Conservation (phyloP, 2,797 vertebrate species). For the Dryobates pubescens region DNA sequence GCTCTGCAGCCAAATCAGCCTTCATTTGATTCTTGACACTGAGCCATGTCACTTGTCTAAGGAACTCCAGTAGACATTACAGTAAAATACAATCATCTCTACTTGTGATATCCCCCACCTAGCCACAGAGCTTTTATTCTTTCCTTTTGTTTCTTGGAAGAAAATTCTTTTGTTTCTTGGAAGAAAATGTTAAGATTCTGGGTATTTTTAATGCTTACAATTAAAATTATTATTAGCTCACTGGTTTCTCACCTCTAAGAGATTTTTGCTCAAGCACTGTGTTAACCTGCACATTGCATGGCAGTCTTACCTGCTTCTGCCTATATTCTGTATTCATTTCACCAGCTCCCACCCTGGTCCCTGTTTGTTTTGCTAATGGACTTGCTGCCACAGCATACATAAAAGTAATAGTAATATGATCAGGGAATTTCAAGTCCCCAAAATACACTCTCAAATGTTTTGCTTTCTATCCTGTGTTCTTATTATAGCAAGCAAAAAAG, state of each 20-base stretch:
- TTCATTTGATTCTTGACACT: background rate
- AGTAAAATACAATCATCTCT: background rate
- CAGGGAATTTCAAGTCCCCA: slow-evolving; percentile 63
- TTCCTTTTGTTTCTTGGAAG: background rate
- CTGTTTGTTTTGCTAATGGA: slow-evolving; percentile 50
- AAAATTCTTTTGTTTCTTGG: background rate
- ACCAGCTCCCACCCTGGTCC: background rate
- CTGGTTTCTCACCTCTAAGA: background rate
- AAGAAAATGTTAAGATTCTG: background rate
- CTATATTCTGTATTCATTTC: background rate
- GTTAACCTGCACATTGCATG: background rate
- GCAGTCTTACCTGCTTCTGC: background rate
- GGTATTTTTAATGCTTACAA: background rate
- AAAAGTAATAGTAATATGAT: slow-evolving; percentile 46
- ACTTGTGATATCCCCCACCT: background rate
- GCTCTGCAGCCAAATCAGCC: background rate
- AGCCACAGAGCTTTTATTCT: background rate
- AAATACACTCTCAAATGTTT: background rate
- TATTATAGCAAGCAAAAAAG: background rate
- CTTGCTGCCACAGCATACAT: background rate
- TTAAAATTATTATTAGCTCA: background rate
- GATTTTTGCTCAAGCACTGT: background rate
- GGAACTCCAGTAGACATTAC: background rate
- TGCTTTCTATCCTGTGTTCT: background rate
- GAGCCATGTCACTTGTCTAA: background rate